Evolutionary conservation across 2,113 vertebrate genomes (phyloP).

Genomic region (Austrofundulus limnaeus): DNA sequence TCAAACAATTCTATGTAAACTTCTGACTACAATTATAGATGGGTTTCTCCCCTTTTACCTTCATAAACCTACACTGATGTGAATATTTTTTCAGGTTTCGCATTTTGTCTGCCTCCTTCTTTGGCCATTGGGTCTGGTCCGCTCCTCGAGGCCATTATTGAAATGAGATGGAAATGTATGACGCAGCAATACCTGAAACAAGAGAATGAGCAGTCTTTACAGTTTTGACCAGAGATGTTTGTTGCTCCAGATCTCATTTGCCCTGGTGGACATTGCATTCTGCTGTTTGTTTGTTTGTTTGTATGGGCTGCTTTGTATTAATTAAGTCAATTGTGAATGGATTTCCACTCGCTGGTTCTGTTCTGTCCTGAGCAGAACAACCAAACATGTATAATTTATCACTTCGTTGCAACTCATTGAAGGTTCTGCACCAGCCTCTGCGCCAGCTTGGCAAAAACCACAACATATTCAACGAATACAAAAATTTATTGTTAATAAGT

Average conservation of each 20-base stretch:
- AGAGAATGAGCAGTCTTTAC: conserved; percentile 20
- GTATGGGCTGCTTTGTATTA: conserved; percentile 25
- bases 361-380: conserved; percentile 34
- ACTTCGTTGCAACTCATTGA: conserved; percentile 1
- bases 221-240: not conserved
- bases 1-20: too few relatives aligned
- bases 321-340: conserved; percentile 36
- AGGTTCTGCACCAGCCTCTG: not conserved
- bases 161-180: conserved; percentile 52
- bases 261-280: conserved; percentile 1
- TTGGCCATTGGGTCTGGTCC: conserved; percentile 13
- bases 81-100: too few relatives aligned
- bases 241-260: conserved; percentile 24
- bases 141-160: conserved; percentile 37
- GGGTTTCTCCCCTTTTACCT: too few relatives aligned
- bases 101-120: too few relatives aligned
- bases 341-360: conserved; percentile 28
- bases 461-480: conserved; percentile 4
- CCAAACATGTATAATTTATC: conserved; percentile 38
- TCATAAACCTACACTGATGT: too few relatives aligned
- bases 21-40: too few relatives aligned
- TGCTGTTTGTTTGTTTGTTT: conserved; percentile 35
- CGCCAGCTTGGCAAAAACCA: conserved; percentile 1
- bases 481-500: conserved; percentile 8
- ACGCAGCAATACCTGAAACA: conserved; percentile 7